Evolutionary conservation across 2,113 vertebrate genomes (phyloP).

Genomic region (Takifugu flavidus): DNA sequence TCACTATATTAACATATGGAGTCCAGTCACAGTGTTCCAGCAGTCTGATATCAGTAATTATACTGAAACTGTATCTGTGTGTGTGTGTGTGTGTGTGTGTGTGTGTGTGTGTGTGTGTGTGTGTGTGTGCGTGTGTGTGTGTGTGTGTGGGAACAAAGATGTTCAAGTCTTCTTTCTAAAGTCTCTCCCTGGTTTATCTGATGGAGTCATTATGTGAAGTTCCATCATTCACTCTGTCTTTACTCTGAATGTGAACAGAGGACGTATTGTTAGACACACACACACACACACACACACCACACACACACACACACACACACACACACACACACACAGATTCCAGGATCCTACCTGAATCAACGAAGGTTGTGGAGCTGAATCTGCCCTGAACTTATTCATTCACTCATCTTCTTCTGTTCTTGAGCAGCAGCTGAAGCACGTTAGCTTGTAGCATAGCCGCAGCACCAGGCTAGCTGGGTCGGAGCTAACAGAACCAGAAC

Average conservation of each 20-base stretch:
- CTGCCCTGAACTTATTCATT: too few relatives aligned
- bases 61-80: conserved; percentile 48
- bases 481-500: too few relatives aligned
- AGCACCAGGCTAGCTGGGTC: too few relatives aligned
- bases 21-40: conserved; percentile 32
- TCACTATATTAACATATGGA: conserved; percentile 43
- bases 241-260: conserved; percentile 37
- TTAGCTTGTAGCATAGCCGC: too few relatives aligned
- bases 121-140: too few relatives aligned
- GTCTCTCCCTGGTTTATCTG: conserved; percentile 52
- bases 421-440: too few relatives aligned
- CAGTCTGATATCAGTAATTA: conserved; percentile 49
- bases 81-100: conserved; percentile 13
- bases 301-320: background rate
- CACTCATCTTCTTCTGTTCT: too few relatives aligned
- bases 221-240: conserved; percentile 37
- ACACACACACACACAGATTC: background rate
- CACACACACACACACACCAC: background rate
- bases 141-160: conserved; percentile 22
- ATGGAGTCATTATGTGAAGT: conserved; percentile 57
- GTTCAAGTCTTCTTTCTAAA: conserved; percentile 35
- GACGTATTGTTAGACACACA: conserved; percentile 31
- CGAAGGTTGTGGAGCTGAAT: too few relatives aligned
- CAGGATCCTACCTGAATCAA: background rate
- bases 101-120: too few relatives aligned